Percentiles rank a stretch among this genome's conserved stretches.
Conservation (phyloP, 2,888 invertebrate genomes). For the Eristalinus aeneus region DNA sequence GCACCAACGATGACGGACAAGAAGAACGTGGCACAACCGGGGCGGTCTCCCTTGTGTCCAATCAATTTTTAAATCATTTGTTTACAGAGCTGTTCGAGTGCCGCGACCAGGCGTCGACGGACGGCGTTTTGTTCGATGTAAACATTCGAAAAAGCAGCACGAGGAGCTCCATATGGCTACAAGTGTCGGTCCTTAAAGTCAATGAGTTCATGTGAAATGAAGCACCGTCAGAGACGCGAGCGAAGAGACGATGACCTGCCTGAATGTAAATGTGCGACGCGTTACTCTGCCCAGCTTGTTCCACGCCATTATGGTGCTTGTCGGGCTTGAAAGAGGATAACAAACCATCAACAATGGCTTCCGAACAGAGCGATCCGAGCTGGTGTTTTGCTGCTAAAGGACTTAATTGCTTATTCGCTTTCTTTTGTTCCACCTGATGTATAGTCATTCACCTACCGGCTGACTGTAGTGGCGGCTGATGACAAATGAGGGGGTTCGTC, state of each 20-base stretch:
- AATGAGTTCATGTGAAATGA: constrained; percentile 37
- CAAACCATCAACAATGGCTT: constrained; percentile 60
- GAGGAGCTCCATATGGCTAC: constrained; percentile 59
- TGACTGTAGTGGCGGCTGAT: not conserved
- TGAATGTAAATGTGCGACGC: constrained; percentile 16
- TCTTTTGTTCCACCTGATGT: constrained; percentile 52
- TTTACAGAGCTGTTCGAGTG: constrained; percentile 62
- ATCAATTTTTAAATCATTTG: constrained; percentile 66
- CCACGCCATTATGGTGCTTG: constrained; percentile 26
- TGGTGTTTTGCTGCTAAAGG: constrained; percentile 61
- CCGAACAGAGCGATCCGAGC: constrained; percentile 36
- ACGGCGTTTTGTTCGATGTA: constrained; percentile 62
- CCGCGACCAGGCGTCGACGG: constrained; percentile 51
- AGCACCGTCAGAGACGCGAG: constrained; percentile 13
- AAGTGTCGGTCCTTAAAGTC: constrained; percentile 58
- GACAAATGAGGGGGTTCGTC: not conserved
- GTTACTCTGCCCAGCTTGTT: constrained; percentile 33
- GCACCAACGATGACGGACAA: constrained; percentile 24
- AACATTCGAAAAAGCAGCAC: constrained; percentile 40
- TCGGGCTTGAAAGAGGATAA: constrained; percentile 54
- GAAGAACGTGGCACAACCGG: constrained; percentile 4
- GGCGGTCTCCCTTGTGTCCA: constrained; percentile 49
- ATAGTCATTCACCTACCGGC: constrained; percentile 11
- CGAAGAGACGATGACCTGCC: constrained; percentile 62
- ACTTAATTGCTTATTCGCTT: constrained; percentile 70